Base-by-base conservation (phyloP, 2,888 invertebrate species). In the Gastrophysa polygoni region DNA sequence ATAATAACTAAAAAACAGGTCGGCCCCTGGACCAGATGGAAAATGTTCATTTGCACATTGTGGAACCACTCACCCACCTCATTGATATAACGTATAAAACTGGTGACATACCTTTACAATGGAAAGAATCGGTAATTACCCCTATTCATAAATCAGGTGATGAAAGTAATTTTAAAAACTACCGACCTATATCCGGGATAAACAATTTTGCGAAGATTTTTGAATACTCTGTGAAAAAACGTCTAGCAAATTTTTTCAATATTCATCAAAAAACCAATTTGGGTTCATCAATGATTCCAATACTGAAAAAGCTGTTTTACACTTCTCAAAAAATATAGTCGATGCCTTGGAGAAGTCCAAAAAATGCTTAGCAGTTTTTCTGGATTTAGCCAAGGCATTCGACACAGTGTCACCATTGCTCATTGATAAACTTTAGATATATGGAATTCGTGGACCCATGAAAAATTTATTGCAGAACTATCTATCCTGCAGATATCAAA, bases 361-460 rank as follows among this genome's bases (percentile, higher is more conserved):
- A 32, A 32, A 32, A 32, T 32, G 32, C 48, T 14, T 44, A 44
- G 44, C 48, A 48, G 48, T 21, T 48, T 48, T 55, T 48, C 24
- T 48, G 21, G 21, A 48, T 48, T 48, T 21, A n/a, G 32, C 32
- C 21, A 21, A 48, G 48, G 21, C 48, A 48, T 48, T 14, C n/a
- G 21, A 48, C 48, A 48, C 48, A 48, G 48, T 48, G 48, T 48
- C 48, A 48, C n/a, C 20, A 21, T 21, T 4, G 48, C 48, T 21
- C 48, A 48, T 48, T 21, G 48, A 48, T 48, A 48, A 48, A 48
- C 48, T 48, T 48, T 48, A 48, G 20, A 48, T 5, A 48, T 48
- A 48, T 48, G 48, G 21, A 48, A 48, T 48, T 21, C 21, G 48
- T 48, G 21, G 21, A 48, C 48, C 48, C 24, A 48, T 48, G 21